A percentile compares a stretch with the other conserved stretches of the same genome.
Evolutionary conservation across 2,113 vertebrate species (phyloP).

Genomic region (Typhlomys cinereus): DNA sequence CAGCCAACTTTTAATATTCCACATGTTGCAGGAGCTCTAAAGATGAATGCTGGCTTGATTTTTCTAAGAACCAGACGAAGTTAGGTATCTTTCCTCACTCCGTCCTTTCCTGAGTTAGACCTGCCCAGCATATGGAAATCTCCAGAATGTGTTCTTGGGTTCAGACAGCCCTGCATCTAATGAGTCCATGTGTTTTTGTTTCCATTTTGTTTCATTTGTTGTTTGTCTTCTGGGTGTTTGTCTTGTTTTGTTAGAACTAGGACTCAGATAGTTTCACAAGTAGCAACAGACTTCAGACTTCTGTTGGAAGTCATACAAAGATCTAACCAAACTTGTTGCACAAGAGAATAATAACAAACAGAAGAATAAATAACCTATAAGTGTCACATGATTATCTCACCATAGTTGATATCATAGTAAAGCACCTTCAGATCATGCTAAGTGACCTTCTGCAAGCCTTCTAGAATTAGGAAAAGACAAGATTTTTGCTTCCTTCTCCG

Average conservation of each 20-base stretch:
- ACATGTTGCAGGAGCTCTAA: constrained; percentile 26
- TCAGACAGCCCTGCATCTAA: constrained; percentile 10
- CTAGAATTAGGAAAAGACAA: background rate
- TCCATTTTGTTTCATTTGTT: no score
- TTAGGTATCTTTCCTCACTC: background rate
- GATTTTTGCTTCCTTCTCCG: background rate
- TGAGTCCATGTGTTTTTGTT: background rate
- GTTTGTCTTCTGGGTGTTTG: background rate
- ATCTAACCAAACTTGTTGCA: background rate
- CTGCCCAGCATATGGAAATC: constrained; percentile 60
- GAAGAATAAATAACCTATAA: background rate
- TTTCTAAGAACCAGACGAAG: background rate
- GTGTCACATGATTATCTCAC: background rate
- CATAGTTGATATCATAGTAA: background rate
- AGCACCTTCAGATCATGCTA: background rate
- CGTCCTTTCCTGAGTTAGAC: constrained; percentile 52
- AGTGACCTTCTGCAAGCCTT: background rate
- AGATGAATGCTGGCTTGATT: constrained; percentile 42
- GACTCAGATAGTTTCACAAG: background rate
- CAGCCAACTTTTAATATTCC: constrained; percentile 44
- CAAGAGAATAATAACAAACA: background rate
- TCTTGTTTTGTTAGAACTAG: background rate
- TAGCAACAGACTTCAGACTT: constrained; percentile 33
- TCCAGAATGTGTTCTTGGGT: constrained; percentile 24
- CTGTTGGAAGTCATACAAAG: constrained; percentile 30